phyloP scores from a whole-genome alignment of 2,797 vertebrate species.

The Lepidocolaptes lacrymiger region DNA sequence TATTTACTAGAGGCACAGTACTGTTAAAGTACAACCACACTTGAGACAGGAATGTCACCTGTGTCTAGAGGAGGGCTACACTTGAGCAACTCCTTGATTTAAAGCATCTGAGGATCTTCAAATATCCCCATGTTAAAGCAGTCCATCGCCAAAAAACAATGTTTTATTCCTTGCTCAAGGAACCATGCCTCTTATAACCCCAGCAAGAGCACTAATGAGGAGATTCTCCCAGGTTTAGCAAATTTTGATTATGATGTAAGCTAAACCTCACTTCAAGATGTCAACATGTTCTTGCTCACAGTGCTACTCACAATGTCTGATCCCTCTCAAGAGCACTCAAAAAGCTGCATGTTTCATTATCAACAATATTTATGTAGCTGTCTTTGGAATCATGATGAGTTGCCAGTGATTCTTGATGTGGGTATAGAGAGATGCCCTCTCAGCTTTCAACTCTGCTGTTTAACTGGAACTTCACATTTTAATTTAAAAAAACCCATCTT shows the following conservation, averaged over 20 bases:
- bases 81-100: neutral
- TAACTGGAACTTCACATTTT: neutral
- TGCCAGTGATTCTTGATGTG: neutral
- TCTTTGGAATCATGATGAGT: neutral
- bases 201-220: neutral
- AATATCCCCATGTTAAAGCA: neutral
- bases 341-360: neutral
- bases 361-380: neutral
- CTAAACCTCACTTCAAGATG: neutral
- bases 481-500: neutral
- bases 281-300: neutral
- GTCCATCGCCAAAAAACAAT: fast-evolving
- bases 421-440: neutral
- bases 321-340: neutral
- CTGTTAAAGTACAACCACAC: neutral
- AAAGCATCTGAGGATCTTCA: neutral
- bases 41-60: neutral
- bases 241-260: neutral
- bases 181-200: neutral
- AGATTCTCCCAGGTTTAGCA: neutral
- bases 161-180: neutral
- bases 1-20: neutral
- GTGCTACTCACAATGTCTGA: neutral
- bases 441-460: neutral
- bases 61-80: neutral